Conservation (phyloP, 2,797 vertebrate species). For the Arrhamphus sclerolepis region DNA sequence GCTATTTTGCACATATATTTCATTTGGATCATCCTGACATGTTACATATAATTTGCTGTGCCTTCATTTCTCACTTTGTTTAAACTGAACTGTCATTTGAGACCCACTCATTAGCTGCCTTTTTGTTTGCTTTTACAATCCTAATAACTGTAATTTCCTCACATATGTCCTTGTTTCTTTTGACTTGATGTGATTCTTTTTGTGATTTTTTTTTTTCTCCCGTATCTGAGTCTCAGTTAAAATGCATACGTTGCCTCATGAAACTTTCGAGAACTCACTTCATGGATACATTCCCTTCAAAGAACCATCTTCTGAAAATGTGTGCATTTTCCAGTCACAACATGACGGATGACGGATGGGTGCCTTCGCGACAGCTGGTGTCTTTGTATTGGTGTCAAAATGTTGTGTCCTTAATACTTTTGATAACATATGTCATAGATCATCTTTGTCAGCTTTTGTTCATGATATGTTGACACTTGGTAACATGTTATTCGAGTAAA, state of each 20-base stretch:
- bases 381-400: slow-evolving; percentile 40
- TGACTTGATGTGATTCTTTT: background rate
- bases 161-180: background rate
- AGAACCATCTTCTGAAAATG: slow-evolving; percentile 19
- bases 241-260: background rate
- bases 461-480: slow-evolving; percentile 15
- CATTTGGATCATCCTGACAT: slow-evolving; percentile 16
- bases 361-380: slow-evolving; percentile 55
- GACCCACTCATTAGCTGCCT: slow-evolving; percentile 39
- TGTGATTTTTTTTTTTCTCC: background rate
- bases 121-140: slow-evolving; percentile 12
- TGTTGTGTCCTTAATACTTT: slow-evolving; percentile 34
- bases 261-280: background rate
- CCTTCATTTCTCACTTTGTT: slow-evolving; percentile 27
- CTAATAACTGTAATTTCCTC: slow-evolving; percentile 12
- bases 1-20: slow-evolving; percentile 16
- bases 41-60: slow-evolving; percentile 33
- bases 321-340: background rate
- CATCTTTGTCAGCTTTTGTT: slow-evolving; percentile 38
- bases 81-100: slow-evolving; percentile 22
- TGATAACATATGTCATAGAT: slow-evolving; percentile 35
- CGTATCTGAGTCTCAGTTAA: slow-evolving; percentile 1
- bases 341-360: slow-evolving; percentile 13
- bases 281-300: slow-evolving; percentile 47
- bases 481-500: slow-evolving; percentile 45